phyloP scores from a whole-genome alignment of 2,888 invertebrate species.

The Drosophila mimetica region DNA sequence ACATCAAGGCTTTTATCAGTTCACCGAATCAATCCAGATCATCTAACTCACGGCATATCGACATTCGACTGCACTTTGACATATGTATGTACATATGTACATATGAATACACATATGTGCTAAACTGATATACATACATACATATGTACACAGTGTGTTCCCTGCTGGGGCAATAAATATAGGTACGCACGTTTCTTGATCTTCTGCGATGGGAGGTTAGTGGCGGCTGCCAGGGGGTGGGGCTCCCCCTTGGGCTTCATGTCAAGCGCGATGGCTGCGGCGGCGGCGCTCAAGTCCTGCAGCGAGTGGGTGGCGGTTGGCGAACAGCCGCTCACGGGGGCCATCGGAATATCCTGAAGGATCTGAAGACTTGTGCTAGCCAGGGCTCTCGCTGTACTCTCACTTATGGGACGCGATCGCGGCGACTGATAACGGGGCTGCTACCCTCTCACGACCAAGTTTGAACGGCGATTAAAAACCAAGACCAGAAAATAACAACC shows the following conservation, averaged over 20 bases:
- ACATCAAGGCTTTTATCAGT: no score
- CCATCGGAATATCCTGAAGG: slow-evolving; percentile 57
- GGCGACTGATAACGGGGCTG: slow-evolving; percentile 53
- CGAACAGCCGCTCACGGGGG: slow-evolving; percentile 62
- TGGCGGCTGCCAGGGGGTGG: slow-evolving; percentile 21
- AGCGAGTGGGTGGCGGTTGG: slow-evolving; percentile 73
- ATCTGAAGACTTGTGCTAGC: slow-evolving; percentile 34
- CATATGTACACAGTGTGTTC: neutral
- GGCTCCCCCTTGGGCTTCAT: slow-evolving; percentile 75
- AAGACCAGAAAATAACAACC: slow-evolving; percentile 81
- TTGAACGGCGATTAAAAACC: slow-evolving; percentile 83
- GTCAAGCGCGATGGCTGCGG: slow-evolving; percentile 78
- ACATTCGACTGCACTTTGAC: no score
- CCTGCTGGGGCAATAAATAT: neutral
- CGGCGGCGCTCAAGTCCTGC: slow-evolving; percentile 78
- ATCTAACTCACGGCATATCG: no score
- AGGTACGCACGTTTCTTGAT: slow-evolving; percentile 70
- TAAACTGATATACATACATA: no score
- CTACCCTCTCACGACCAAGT: slow-evolving; percentile 84
- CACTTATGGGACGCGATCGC: slow-evolving; percentile 52
- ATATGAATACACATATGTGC: no score
- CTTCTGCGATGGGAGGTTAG: slow-evolving; percentile 63
- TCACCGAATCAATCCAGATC: no score
- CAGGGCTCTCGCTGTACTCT: slow-evolving; percentile 25
- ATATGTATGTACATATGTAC: no score